Conservation (phyloP, 1,140 invertebrate species). For the Hylaeus anthracinus region DNA sequence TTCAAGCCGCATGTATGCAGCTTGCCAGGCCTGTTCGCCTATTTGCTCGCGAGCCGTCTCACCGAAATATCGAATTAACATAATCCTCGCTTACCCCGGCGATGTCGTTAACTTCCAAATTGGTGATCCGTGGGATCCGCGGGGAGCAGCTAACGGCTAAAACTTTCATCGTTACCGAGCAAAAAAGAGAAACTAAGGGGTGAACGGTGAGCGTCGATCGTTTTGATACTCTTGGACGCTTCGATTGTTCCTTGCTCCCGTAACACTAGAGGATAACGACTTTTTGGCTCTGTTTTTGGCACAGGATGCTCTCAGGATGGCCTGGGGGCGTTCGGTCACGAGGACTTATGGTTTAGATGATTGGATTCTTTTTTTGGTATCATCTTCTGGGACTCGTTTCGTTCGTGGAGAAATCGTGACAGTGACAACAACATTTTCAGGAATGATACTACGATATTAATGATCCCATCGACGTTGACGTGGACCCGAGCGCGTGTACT, state of each 20-base stretch:
- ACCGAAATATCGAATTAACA: slow-evolving; percentile 58
- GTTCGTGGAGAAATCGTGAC: too few species aligned
- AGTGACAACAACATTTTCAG: too few species aligned
- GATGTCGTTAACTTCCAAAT: slow-evolving; percentile 56
- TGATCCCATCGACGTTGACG: too few species aligned
- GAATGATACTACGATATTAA: too few species aligned
- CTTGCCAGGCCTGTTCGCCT: slow-evolving; percentile 4
- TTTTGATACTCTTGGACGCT: neutral
- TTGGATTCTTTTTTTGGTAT: too few species aligned
- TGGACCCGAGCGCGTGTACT: too few species aligned
- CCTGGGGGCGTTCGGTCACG: too few species aligned
- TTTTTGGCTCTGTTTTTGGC: neutral
- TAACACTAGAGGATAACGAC: too few species aligned
- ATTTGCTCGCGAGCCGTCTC: slow-evolving; percentile 17
- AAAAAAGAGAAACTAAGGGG: neutral
- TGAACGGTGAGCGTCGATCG: neutral
- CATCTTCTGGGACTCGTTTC: too few species aligned
- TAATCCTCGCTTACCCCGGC: slow-evolving; percentile 52
- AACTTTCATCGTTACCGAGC: slow-evolving; percentile 37
- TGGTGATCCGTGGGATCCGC: slow-evolving; percentile 44
- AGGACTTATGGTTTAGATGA: too few species aligned
- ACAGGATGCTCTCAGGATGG: too few species aligned
- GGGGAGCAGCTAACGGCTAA: slow-evolving; percentile 1
- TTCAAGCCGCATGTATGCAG: neutral
- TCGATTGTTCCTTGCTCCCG: neutral